Conservation (phyloP, 2,797 vertebrate genomes). For the Thamnophis elegans region DNA sequence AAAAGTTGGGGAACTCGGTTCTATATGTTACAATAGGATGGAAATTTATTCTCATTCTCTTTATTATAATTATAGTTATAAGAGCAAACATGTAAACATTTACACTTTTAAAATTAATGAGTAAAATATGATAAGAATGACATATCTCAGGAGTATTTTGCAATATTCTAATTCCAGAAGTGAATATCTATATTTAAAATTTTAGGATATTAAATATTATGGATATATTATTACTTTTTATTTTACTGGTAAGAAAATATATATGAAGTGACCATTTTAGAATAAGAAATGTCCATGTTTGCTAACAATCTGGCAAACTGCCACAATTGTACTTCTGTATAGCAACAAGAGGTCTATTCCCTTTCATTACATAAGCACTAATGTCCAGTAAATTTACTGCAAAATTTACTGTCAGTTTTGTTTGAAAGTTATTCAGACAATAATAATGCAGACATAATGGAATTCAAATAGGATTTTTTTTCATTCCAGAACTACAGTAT, state of each 20-base stretch:
- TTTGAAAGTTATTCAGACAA: not conserved
- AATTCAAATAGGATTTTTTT: not conserved
- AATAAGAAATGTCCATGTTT: not conserved
- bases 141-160: slow-evolving; percentile 20
- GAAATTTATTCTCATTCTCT: slow-evolving; percentile 26
- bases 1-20: not conserved
- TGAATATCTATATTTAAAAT: not conserved
- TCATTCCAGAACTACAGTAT: not conserved
- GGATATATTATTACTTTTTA: not conserved
- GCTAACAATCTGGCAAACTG: not conserved
- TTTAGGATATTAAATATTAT: slow-evolving; percentile 20
- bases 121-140: slow-evolving; percentile 30
- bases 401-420: not conserved
- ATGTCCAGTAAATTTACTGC: not conserved
- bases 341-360: not conserved
- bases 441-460: not conserved
- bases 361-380: not conserved
- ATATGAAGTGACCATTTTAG: not conserved
- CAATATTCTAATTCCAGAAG: slow-evolving; percentile 23
- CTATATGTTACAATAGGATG: slow-evolving; percentile 36
- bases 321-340: not conserved
- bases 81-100: slow-evolving; percentile 28
- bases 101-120: slow-evolving; percentile 36
- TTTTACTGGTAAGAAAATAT: not conserved
- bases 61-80: slow-evolving; percentile 45